Conservation (phyloP, 2,797 vertebrate species). For the Hapalemur alaotrensis region DNA sequence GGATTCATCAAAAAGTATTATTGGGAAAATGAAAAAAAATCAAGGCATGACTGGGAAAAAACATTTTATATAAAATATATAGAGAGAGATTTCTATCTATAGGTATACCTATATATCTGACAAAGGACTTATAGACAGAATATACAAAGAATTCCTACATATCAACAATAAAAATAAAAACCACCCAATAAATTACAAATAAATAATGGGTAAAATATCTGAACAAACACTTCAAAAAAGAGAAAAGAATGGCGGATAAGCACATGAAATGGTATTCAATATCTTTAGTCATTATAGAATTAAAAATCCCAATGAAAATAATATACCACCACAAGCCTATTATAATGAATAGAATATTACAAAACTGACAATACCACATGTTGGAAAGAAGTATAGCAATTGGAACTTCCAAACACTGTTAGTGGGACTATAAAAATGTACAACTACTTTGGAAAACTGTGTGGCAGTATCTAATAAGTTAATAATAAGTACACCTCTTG, state of each 20-base stretch:
- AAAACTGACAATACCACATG: not conserved
- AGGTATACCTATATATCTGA: not conserved
- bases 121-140: not conserved
- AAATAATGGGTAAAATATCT: not conserved
- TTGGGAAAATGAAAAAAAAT: not conserved
- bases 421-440: not conserved
- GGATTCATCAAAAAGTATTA: not conserved
- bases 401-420: not conserved
- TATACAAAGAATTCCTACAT: not conserved
- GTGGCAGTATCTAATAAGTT: not conserved
- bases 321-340: not conserved
- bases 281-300: not conserved
- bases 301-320: conserved; percentile 34
- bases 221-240: not conserved
- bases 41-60: not conserved
- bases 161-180: not conserved
- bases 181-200: not conserved
- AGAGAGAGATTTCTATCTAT: not conserved
- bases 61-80: not conserved
- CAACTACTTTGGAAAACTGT: not conserved
- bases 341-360: not conserved
- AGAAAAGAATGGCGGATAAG: not conserved
- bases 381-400: not conserved
- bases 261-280: not conserved
- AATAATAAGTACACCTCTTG: not conserved